Base-by-base conservation (phyloP, 2,888 invertebrate species). In the Aproaerema taeniolella region DNA sequence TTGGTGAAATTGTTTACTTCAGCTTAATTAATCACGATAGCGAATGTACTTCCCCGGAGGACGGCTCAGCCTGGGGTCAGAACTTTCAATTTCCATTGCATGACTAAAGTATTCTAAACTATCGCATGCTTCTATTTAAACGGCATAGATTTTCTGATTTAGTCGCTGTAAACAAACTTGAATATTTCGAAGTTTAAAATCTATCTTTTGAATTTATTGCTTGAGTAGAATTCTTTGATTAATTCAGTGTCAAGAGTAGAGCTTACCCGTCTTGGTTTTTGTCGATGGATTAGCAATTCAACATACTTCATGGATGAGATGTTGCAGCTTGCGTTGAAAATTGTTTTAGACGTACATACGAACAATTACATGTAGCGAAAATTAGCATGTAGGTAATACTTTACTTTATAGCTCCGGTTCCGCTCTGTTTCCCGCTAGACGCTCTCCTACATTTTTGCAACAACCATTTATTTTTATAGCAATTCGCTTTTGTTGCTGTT, bases 371-470 rank as follows among this genome's bases (percentile, higher is more conserved):
- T 62, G 64, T 74, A 75, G 70, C 61, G 65, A 71, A 75, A 73
- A 85, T 82, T 82, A 82, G 81, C 82, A 85, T 85, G 83, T 73
- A 70, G 78, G 75, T 79, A 77, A 75, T 81, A 74, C 68, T 78
- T 63, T 56, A 62, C 56, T 62, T 81, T 83, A 79, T 75, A 68
- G 74, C 67, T 75, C 72, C 60, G 54, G 77, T 79, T 77, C 56
- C 66, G 86, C 85, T 85, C 86, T 85, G 82, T 70, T 83, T 86
- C 56, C 42, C 52, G 49, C 51, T 67, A 64, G 63, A 67, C 67
- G 75, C 72, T 79, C 75, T 74, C 68, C 52, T 67, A 65, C 66
- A 76, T 80, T 78, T 81, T 79, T 79, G 82, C 77, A 83, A 83
- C 67, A 67, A 57, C 61, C 61, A 70, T 74, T 68, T 73, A 67